phyloP scores from a whole-genome alignment of 1,140 invertebrate species.

The Potamilus streckersoni region DNA sequence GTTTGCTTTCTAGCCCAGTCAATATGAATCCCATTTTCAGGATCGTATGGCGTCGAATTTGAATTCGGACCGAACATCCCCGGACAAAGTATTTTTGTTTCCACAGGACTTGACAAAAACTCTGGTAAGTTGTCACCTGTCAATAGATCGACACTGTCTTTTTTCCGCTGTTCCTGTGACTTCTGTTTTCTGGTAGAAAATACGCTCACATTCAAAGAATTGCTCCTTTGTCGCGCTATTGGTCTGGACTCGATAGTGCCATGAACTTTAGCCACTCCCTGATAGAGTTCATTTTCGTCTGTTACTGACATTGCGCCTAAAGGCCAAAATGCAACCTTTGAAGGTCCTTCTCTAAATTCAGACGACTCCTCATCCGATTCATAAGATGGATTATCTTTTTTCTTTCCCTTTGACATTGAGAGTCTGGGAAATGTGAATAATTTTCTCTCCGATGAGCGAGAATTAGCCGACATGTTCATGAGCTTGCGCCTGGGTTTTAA shows the following conservation, averaged over 20 bases:
- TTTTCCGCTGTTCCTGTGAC: background rate
- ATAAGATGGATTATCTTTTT: conserved; percentile 8
- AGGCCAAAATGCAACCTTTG: conserved; percentile 21
- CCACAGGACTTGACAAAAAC: conserved; percentile 5
- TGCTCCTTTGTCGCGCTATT: conserved; percentile 21
- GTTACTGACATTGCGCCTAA: conserved; percentile 25
- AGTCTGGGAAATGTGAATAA: conserved; percentile 24
- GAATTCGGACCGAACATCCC: conserved; percentile 25
- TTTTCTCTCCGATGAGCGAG: conserved; percentile 10
- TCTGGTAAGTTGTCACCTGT: background rate
- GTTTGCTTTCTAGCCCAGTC: background rate
- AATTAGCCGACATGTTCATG: background rate
- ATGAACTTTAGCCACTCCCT: conserved; percentile 27
- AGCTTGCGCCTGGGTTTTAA: conserved; percentile 17
- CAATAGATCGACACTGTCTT: no score
- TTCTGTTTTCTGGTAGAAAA: conserved; percentile 10
- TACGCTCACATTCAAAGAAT: conserved; percentile 22
- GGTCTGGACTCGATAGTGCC: conserved; percentile 13
- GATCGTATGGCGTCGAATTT: conserved; percentile 2
- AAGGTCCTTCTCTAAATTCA: background rate
- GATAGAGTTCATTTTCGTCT: conserved; percentile 28
- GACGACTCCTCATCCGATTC: conserved; percentile 1
- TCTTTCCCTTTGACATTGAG: conserved; percentile 8
- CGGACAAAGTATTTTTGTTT: conserved; percentile 12
- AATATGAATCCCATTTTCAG: background rate